Percentiles rank a stretch among this genome's conserved stretches.
Evolutionary conservation across 2,113 vertebrate species (phyloP).

Genomic region (Morone chrysops): DNA sequence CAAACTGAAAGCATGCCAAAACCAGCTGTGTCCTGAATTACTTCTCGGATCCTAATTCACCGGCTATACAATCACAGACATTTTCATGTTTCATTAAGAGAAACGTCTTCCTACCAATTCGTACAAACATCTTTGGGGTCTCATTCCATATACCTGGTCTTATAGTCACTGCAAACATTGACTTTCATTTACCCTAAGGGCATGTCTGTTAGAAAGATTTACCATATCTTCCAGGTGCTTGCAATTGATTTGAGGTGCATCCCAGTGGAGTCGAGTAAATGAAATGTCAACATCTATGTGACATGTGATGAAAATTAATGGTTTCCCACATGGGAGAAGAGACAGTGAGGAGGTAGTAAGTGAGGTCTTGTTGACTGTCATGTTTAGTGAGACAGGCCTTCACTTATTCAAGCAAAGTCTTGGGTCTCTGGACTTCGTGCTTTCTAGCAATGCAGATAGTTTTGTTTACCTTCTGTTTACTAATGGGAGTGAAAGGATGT

Average conservation of each 20-base stretch:
- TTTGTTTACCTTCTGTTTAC: too few species aligned
- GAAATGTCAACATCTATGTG: slow-evolving; percentile 76
- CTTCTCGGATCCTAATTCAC: background rate
- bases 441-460: too few species aligned
- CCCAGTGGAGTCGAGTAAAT: slow-evolving; percentile 65
- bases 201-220: slow-evolving; percentile 60
- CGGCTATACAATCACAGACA: background rate
- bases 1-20: background rate
- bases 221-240: slow-evolving; percentile 49
- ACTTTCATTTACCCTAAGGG: slow-evolving; percentile 51
- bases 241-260: slow-evolving; percentile 68
- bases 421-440: background rate
- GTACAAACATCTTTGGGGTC: background rate
- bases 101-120: background rate
- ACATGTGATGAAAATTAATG: slow-evolving; percentile 69
- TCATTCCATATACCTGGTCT: background rate
- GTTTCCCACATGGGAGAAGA: slow-evolving; percentile 24
- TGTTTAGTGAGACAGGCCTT: slow-evolving; percentile 53
- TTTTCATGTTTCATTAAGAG: slow-evolving; percentile 7
- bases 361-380: slow-evolving; percentile 47
- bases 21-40: slow-evolving; percentile 5
- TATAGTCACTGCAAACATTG: background rate
- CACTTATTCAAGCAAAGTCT: slow-evolving; percentile 20
- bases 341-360: slow-evolving; percentile 6
- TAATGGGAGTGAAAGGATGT: too few species aligned